These are phyloP conservation scores for Acromyrmex echinatior DNA, from an alignment of 1,140 invertebrate genomes.

Conservation along the genomic window DNA sequence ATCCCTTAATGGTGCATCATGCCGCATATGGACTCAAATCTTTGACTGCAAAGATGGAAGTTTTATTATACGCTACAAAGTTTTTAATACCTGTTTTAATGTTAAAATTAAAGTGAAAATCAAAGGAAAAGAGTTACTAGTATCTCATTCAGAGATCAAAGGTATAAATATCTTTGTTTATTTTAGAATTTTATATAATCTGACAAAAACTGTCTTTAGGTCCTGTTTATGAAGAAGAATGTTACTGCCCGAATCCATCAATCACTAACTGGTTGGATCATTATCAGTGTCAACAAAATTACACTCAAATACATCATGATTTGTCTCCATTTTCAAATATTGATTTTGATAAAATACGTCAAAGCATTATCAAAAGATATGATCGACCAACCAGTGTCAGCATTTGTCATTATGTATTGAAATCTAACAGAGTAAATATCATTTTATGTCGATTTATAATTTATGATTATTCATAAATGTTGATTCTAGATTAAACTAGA, in stretches of 20 bases:
- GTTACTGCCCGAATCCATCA: constrained; percentile 92
- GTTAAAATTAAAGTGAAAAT: constrained; percentile 91
- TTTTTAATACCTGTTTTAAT: constrained; percentile 92
- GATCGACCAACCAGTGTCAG: constrained; percentile 93
- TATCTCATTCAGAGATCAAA: constrained; percentile 90
- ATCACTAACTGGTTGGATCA: constrained; percentile 90
- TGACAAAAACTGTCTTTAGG: constrained; percentile 86
- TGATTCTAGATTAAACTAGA: constrained; percentile 80
- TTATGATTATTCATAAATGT: not conserved
- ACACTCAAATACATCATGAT: constrained; percentile 92
- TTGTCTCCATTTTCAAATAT: constrained; percentile 90
- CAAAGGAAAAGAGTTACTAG: constrained; percentile 89
- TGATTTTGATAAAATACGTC: constrained; percentile 90
- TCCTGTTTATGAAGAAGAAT: constrained; percentile 93
- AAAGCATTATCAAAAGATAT: constrained; percentile 89
- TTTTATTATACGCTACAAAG: constrained; percentile 94
- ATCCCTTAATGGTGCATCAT: constrained; percentile 86
- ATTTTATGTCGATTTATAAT: not conserved
- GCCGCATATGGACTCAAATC: constrained; percentile 91
- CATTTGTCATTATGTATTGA: constrained; percentile 96
- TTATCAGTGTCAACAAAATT: constrained; percentile 90
- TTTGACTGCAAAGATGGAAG: constrained; percentile 95
- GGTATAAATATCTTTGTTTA: constrained; percentile 84
- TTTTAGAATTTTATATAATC: not conserved
- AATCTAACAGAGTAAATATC: constrained; percentile 91